Conservation (phyloP, 2,113 vertebrate genomes). For the Cromileptes altivelis region DNA sequence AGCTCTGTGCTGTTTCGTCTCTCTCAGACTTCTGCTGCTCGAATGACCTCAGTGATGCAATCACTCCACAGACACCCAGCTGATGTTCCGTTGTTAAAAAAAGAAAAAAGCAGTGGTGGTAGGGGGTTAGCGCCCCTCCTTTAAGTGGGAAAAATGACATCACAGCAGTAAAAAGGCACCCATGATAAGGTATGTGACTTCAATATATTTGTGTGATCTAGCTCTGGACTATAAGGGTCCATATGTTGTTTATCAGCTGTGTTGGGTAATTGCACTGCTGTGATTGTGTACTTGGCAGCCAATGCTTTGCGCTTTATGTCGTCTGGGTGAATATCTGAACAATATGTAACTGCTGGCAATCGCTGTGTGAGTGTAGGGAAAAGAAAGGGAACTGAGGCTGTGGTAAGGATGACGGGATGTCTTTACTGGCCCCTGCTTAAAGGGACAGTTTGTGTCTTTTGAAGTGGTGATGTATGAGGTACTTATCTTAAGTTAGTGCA, state of each 20-base stretch:
- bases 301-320: conserved; percentile 51
- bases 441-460: no score
- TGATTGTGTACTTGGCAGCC: conserved; percentile 72
- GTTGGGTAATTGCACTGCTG: conserved; percentile 59
- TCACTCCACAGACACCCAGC: conserved; percentile 67
- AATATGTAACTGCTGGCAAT: conserved; percentile 73
- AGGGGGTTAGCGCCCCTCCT: conserved; percentile 11
- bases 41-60: conserved; percentile 79
- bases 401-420: conserved; percentile 40
- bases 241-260: conserved; percentile 72
- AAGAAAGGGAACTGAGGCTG: conserved; percentile 43
- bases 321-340: conserved; percentile 71
- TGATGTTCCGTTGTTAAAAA: conserved; percentile 78
- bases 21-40: conserved; percentile 38
- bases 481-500: no score
- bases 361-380: conserved; percentile 47
- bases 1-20: conserved; percentile 40
- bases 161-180: conserved; percentile 56
- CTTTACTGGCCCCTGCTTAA: conserved; percentile 50
- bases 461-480: no score
- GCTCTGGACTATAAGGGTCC: conserved; percentile 49
- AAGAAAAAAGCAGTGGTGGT: conserved; percentile 30
- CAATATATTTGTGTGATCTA: conserved; percentile 58
- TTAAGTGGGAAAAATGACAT: conserved; percentile 73
- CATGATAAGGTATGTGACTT: conserved; percentile 59